phyloP scores from a whole-genome alignment of 1,140 invertebrate genomes.

The Linepithema humile region DNA sequence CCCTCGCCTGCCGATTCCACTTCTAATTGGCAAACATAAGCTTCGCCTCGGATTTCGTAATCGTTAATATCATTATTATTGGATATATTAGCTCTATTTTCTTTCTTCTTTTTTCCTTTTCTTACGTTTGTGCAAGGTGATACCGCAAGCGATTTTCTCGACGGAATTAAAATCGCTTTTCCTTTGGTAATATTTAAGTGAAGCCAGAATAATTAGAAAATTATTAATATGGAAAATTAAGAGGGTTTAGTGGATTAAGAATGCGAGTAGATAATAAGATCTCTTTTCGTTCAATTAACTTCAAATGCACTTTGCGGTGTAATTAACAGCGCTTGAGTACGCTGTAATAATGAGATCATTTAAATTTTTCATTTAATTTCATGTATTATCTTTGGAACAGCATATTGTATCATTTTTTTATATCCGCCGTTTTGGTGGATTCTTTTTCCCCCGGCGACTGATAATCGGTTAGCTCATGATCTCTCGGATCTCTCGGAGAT shows the following conservation, averaged over 20 bases:
- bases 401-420: not conserved
- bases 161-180: not conserved
- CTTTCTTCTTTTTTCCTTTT: not conserved
- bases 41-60: slow-evolving; percentile 4
- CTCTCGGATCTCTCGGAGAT: not conserved
- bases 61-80: slow-evolving; percentile 49
- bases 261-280: not conserved
- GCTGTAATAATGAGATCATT: not conserved
- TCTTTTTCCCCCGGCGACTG: not conserved
- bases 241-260: not conserved
- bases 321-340: slow-evolving; percentile 10
- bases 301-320: not conserved
- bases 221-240: slow-evolving; percentile 28
- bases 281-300: not conserved
- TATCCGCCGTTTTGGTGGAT: not conserved
- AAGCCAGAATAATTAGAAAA: not conserved
- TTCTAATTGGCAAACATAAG: slow-evolving; percentile 38
- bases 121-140: not conserved
- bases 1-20: not conserved
- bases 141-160: not conserved
- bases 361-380: not conserved
- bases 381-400: not conserved
- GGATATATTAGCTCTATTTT: not conserved
- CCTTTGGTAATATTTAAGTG: not conserved
- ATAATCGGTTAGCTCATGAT: slow-evolving; percentile 10